Evolutionary conservation across 2,888 invertebrate species (phyloP).

Genomic region (Balanococcus diminutus): DNA sequence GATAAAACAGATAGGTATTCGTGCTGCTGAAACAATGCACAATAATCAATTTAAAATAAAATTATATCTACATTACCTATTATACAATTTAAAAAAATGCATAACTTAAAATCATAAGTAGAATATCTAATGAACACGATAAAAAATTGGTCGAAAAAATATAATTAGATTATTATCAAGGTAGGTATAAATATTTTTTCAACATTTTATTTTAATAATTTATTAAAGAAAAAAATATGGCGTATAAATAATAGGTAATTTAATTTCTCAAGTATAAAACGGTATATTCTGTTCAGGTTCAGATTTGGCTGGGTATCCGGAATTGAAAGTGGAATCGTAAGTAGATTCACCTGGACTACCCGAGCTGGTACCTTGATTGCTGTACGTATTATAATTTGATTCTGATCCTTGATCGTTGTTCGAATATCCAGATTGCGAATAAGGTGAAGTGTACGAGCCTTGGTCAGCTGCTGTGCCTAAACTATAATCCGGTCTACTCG

Average conservation of each 20-base stretch:
- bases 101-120: background rate
- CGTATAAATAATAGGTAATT: background rate
- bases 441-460: background rate
- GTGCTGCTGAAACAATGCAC: background rate
- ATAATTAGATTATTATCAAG: background rate
- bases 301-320: background rate
- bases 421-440: background rate
- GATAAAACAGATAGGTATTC: background rate
- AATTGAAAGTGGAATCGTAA: background rate
- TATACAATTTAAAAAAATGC: conserved; percentile 27
- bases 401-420: background rate
- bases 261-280: background rate
- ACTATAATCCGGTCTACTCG: background rate
- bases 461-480: background rate
- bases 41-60: background rate
- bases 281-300: background rate
- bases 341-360: background rate
- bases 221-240: background rate
- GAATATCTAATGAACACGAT: conserved; percentile 9
- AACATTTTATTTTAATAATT: background rate
- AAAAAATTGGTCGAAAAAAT: background rate
- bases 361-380: background rate
- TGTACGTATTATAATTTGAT: background rate
- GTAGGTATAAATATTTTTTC: background rate
- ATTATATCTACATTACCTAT: background rate